Evolutionary conservation across 1,140 invertebrate species (phyloP).

Genomic region (Ostrea edulis): DNA sequence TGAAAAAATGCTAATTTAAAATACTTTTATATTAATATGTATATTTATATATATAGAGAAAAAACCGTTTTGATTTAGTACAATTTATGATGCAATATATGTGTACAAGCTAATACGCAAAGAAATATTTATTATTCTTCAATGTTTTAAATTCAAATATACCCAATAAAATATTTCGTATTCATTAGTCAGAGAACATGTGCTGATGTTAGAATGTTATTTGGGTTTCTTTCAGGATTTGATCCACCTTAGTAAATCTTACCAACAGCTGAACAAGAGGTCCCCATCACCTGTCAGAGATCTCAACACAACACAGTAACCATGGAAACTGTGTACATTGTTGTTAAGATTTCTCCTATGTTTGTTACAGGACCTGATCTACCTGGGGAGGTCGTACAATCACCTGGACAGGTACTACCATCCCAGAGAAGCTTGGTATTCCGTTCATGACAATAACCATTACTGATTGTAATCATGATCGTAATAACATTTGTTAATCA

Average conservation of each 20-base stretch:
- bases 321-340: background rate
- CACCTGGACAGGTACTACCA: constrained; percentile 25
- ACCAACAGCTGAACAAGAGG: constrained; percentile 41
- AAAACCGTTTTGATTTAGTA: background rate
- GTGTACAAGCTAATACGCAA: too few relatives aligned
- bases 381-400: constrained; percentile 9
- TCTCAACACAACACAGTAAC: constrained; percentile 13
- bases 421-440: background rate
- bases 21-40: background rate
- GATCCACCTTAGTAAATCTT: constrained; percentile 50
- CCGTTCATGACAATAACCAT: constrained; percentile 5
- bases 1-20: background rate
- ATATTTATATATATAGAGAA: background rate
- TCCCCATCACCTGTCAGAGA: constrained; percentile 25
- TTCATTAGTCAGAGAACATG: background rate
- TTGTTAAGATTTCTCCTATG: background rate
- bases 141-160: too few relatives aligned
- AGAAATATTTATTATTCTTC: too few relatives aligned
- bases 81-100: too few relatives aligned
- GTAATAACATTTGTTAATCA: background rate
- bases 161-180: background rate
- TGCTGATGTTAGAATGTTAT: constrained; percentile 17
- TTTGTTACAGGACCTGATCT: constrained; percentile 22
- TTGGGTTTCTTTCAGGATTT: constrained; percentile 45
- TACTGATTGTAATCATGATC: background rate